Percentiles rank a stretch among this genome's conserved stretches.
Evolutionary conservation across 1,140 invertebrate genomes (phyloP).

Genomic region (Drosophila chauvacae): DNA sequence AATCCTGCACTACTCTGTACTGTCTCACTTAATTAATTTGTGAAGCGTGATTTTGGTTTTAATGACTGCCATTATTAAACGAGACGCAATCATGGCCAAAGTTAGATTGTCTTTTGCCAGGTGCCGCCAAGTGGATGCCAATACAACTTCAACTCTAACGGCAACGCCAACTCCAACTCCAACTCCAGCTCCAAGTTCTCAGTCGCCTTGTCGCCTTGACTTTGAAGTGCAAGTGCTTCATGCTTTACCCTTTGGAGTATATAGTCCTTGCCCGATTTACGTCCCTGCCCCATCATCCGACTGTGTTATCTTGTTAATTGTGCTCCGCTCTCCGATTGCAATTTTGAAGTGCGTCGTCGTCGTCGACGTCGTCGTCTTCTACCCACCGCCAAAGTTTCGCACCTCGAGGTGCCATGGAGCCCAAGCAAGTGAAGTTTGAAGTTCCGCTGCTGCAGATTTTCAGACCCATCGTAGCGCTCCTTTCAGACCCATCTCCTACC

Average conservation of each 20-base stretch:
- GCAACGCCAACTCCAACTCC: neutral
- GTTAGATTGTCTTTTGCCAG: conserved; percentile 77
- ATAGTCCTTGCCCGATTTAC: conserved; percentile 6
- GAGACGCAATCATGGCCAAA: conserved; percentile 66
- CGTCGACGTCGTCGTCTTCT: conserved; percentile 13
- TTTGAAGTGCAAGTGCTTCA: conserved; percentile 15
- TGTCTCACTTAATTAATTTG: conserved; percentile 70
- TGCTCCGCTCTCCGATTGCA: conserved; percentile 64
- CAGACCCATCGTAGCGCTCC: neutral
- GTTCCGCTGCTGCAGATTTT: conserved; percentile 17
- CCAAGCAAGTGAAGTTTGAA: conserved; percentile 36
- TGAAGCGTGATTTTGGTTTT: conserved; percentile 56
- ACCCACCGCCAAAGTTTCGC: conserved; percentile 55
- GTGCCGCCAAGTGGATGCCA: conserved; percentile 34
- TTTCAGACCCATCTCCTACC: neutral
- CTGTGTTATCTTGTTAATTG: conserved; percentile 75
- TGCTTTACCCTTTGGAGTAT: neutral
- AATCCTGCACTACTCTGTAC: conserved; percentile 23
- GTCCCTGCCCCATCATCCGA: neutral
- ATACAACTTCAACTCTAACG: neutral
- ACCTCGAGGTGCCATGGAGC: conserved; percentile 52
- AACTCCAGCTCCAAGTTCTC: neutral
- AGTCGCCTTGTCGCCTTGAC: conserved; percentile 12
- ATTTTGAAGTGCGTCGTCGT: conserved; percentile 67
- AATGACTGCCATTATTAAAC: conserved; percentile 53